phyloP scores from a whole-genome alignment of 2,797 vertebrate genomes.

The Coranthus polyacanthus region DNA sequence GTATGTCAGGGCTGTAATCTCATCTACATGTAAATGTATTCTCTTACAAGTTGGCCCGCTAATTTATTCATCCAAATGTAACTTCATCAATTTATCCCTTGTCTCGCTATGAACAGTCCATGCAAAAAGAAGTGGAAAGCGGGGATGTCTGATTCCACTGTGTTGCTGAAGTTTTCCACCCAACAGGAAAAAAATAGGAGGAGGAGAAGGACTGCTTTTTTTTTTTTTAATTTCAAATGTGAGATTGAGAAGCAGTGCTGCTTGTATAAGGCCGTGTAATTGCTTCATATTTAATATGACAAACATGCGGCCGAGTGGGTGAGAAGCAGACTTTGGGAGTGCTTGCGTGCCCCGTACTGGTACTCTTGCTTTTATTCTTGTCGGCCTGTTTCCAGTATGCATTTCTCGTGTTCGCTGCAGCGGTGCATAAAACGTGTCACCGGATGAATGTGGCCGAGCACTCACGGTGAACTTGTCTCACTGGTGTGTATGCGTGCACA shows the following conservation, averaged over 20 bases:
- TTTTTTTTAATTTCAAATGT: constrained; percentile 27
- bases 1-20: constrained; percentile 66
- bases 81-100: constrained; percentile 62
- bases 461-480: constrained; percentile 52
- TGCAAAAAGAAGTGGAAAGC: neutral
- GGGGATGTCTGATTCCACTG: constrained; percentile 13
- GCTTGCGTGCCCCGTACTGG: constrained; percentile 57
- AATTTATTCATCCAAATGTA: constrained; percentile 77
- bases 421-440: constrained; percentile 77
- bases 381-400: constrained; percentile 76
- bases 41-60: constrained; percentile 56
- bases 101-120: constrained; percentile 46
- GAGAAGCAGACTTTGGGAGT: constrained; percentile 52
- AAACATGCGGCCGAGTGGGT: constrained; percentile 63
- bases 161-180: constrained; percentile 18
- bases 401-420: constrained; percentile 83
- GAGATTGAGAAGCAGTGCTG: constrained; percentile 48
- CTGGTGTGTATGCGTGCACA: constrained; percentile 31
- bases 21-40: constrained; percentile 78
- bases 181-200: constrained; percentile 12
- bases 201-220: neutral
- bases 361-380: constrained; percentile 66
- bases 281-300: constrained; percentile 82
- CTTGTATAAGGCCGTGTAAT: constrained; percentile 67
- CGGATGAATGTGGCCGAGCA: constrained; percentile 61